Evolutionary conservation across 2,888 invertebrate genomes (phyloP), one percentile per base, ranked within the genome.

Genomic region (Caenorhabditis angaria): DNA sequence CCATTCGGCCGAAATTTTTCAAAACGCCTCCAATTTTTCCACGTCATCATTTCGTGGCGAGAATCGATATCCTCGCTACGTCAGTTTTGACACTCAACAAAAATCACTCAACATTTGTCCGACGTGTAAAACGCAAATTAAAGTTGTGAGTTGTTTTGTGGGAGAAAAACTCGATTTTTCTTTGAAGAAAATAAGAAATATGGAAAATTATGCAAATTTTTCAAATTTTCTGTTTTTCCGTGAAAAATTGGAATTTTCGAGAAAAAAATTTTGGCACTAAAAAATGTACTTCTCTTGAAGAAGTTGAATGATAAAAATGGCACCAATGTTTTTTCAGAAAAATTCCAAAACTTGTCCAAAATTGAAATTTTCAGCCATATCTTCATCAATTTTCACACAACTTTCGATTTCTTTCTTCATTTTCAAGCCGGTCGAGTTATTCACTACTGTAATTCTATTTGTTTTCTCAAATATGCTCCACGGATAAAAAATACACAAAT

Each of bases 301-400:
- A n/a, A n/a, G n/a, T n/a, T n/a, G n/a, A n/a, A n/a, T n/a, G n/a
- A n/a, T n/a, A n/a, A n/a, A n/a, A n/a, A n/a, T n/a, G n/a, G n/a
- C n/a, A n/a, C n/a, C n/a, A n/a, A n/a, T n/a, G n/a, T n/a, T n/a
- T n/a, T n/a, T n/a, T n/a, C n/a, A n/a, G n/a, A n/a, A n/a, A n/a
- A n/a, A n/a, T n/a, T n/a, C n/a, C n/a, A n/a, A n/a, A n/a, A n/a
- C n/a, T n/a, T n/a, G n/a, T n/a, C n/a, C n/a, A 41, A 51, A 41
- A 32, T 25, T 28, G 3, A 2, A 32, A 5, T 24, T 66, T 71
- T 24, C 66, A 71, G 71, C 60, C 66, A 25, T 71, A 72, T 27
- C 50, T 67, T 10, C 71, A 72, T 48, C 71, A 72, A 64, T 67
- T 72, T 48, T 72, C 71, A 14, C 71, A 72, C 50, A 64, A 64